Conservation (phyloP, 2,888 invertebrate species). For the Leuctra nigra region DNA sequence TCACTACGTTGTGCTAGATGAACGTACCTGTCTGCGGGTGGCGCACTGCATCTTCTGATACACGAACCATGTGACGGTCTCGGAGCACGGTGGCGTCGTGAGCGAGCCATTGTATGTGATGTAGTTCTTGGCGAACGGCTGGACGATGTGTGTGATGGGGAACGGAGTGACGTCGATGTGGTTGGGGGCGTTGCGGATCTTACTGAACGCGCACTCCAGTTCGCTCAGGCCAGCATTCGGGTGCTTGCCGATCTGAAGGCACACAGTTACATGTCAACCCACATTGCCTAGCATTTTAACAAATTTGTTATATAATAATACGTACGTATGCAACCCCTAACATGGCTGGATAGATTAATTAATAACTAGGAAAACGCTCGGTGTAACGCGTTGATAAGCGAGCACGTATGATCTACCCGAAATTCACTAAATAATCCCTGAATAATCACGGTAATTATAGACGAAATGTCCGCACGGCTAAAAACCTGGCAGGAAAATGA, state of each 20-base stretch:
- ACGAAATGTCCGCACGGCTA: too few relatives aligned
- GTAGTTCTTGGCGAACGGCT: slow-evolving; percentile 54
- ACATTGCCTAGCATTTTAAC: too few relatives aligned
- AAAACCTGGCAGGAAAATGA: too few relatives aligned
- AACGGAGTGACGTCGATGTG: slow-evolving; percentile 45
- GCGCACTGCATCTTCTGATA: slow-evolving; percentile 51
- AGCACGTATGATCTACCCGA: too few relatives aligned
- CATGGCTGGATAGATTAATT: too few relatives aligned
- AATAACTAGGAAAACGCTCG: too few relatives aligned
- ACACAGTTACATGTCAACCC: neutral
- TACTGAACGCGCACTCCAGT: slow-evolving; percentile 45
- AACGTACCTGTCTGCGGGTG: slow-evolving; percentile 49
- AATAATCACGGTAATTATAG: too few relatives aligned
- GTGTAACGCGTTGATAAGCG: too few relatives aligned
- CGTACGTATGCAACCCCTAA: too few relatives aligned
- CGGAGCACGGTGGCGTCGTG: slow-evolving; percentile 41
- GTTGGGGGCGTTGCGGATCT: slow-evolving; percentile 46
- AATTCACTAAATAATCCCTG: too few relatives aligned
- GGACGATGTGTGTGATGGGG: slow-evolving; percentile 46
- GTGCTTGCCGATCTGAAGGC: slow-evolving; percentile 9
- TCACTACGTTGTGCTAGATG: neutral
- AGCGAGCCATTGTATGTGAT: slow-evolving; percentile 58
- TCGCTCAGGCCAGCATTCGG: slow-evolving; percentile 34
- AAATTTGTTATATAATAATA: too few relatives aligned
- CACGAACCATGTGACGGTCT: slow-evolving; percentile 54